Conservation (phyloP, 1,140 invertebrate species). For the Oreohelix idahoensis region DNA sequence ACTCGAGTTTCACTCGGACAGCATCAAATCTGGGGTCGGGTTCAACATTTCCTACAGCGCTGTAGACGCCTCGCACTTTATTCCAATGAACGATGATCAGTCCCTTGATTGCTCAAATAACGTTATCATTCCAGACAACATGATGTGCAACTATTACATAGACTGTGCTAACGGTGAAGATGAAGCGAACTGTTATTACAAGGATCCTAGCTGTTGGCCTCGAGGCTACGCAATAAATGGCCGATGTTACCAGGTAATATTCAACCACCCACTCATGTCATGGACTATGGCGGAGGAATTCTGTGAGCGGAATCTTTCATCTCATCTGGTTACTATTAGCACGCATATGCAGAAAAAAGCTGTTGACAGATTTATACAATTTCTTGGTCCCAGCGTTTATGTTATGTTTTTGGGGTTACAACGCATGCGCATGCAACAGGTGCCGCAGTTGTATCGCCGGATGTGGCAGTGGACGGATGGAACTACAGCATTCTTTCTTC, state of each 20-base stretch:
- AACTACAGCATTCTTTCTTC: slow-evolving; percentile 15
- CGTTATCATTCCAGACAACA: background rate
- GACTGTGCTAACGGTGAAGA: slow-evolving; percentile 21
- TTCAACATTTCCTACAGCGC: slow-evolving; percentile 26
- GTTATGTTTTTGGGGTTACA: slow-evolving; percentile 17
- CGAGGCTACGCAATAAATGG: background rate
- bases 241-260: background rate
- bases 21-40: slow-evolving; percentile 1
- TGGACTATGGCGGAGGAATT: slow-evolving; percentile 19
- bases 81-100: slow-evolving; percentile 4
- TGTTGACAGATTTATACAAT: background rate
- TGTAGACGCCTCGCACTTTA: background rate
- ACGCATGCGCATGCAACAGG: slow-evolving; percentile 32
- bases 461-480: slow-evolving; percentile 34
- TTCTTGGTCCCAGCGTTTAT: background rate
- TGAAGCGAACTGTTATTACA: slow-evolving; percentile 4
- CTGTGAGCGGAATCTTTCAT: background rate
- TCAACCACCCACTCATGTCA: background rate
- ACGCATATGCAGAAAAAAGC: background rate
- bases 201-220: slow-evolving; percentile 7
- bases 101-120: slow-evolving; percentile 1
- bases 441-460: slow-evolving; percentile 9
- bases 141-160: slow-evolving; percentile 3
- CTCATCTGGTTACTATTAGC: slow-evolving; percentile 7
- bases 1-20: slow-evolving; percentile 1